A percentile compares a stretch with the other conserved stretches of the same genome.
phyloP scores from a whole-genome alignment of 2,888 invertebrate genomes.

The Aphidius colemani region DNA sequence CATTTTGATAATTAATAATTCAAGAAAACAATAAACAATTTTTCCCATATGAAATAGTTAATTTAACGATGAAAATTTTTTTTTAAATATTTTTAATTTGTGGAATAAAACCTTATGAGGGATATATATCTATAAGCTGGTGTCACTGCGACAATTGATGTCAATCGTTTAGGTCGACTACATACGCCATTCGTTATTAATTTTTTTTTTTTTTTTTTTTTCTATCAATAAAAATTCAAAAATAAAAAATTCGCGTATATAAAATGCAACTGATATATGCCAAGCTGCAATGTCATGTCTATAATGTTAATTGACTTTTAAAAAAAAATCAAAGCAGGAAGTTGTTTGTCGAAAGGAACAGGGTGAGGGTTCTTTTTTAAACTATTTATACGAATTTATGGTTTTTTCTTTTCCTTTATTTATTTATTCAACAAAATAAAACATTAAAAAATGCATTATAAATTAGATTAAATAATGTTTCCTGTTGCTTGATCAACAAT shows the following conservation, averaged over 20 bases:
- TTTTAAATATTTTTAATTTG: not conserved
- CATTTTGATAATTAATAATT: too few species aligned
- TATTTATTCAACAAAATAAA: not conserved
- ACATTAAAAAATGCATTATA: not conserved
- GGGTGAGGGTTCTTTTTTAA: too few species aligned
- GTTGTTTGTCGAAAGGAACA: not conserved
- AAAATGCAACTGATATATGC: not conserved
- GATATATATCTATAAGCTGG: not conserved
- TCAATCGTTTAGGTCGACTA: conserved; percentile 23
- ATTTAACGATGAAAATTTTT: not conserved
- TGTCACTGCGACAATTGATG: conserved; percentile 20
- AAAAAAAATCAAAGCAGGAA: not conserved
- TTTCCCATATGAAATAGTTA: not conserved
- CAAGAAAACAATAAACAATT: too few species aligned
- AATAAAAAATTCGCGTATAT: not conserved
- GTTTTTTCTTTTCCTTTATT: not conserved
- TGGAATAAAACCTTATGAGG: conserved; percentile 10
- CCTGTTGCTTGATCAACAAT: not conserved
- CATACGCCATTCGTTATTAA: conserved; percentile 18
- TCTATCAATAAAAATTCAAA: not conserved
- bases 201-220: not conserved
- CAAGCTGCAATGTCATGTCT: conserved; percentile 16
- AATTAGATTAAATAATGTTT: not conserved
- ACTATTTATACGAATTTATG: too few species aligned
- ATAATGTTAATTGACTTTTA: not conserved